Base-by-base conservation (phyloP, 2,113 vertebrate species). In the Anguilla japonica region DNA sequence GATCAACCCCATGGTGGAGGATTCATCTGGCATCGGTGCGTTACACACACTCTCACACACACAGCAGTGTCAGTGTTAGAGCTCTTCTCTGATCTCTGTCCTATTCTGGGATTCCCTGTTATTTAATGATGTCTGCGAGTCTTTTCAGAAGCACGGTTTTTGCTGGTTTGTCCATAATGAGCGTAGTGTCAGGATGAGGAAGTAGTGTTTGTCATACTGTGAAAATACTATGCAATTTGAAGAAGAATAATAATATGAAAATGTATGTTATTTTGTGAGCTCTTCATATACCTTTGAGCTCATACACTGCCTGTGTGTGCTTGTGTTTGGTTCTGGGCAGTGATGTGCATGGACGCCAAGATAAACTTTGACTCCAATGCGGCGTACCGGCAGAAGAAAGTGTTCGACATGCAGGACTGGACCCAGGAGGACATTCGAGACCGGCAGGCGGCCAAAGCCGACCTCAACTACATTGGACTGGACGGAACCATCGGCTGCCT, bases 1-100 rank as follows among this genome's bases (percentile, higher is more conserved):
- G 96, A 99, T 99, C 94, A 99, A 99, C 95, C 98, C 98, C 86
- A 98, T 99, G 98, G 98, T 99, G 92, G 98, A 99, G 92, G 98
- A 99, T 93, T 93, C 98, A 0, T 97, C 97, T 81, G 98, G 98
- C 93, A 93, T 96, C 34, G 98, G 98, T 99, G 97, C 91, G 11
- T 26, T 63, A 26, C 53, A 26, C 86, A 71, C 84, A 43, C 34
- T 75, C 81, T 26, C 82, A 71, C 20, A 18, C n/a, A 14, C n/a
- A 57, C 82, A 57, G 43, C 43, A 4, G 8, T 46, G 43, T 46
- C 43, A 46, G 5, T 46, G 8, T 46, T 8, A 4, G 5, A 46
- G 43, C 43, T 46, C 43, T 46, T 46, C 5, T 8, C 4, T 46
- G 43, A 46, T 46, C 43, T 46, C 43, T 46, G 43, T 46, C 43